These are phyloP conservation scores for Eudorcas thomsonii DNA, from an alignment of 2,113 vertebrate genomes.

Conservation along the genomic window DNA sequence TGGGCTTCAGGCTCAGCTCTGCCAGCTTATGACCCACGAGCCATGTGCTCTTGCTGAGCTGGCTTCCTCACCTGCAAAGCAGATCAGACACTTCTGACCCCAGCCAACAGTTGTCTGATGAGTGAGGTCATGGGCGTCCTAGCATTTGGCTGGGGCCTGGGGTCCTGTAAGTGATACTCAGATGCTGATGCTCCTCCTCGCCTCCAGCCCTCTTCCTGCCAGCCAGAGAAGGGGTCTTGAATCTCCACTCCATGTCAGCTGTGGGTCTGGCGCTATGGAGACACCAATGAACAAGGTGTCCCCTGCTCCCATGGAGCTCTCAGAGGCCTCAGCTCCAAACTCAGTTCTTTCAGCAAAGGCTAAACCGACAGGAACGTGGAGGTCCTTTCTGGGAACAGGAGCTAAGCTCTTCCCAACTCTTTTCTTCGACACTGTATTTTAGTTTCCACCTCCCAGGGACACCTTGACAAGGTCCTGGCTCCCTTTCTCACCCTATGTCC, in stretches of 20 bases:
- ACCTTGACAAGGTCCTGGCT: not conserved
- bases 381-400: not conserved
- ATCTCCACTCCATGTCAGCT: slow-evolving; percentile 28
- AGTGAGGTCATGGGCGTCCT: fast-evolving
- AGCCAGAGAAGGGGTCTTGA: not conserved
- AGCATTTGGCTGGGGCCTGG: not conserved
- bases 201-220: not conserved
- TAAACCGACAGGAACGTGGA: fast-evolving
- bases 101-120: not conserved
- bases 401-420: not conserved
- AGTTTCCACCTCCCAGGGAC: not conserved
- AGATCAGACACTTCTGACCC: not conserved
- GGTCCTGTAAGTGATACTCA: fast-evolving
- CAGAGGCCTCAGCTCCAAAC: not conserved
- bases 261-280: not conserved
- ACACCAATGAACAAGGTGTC: not conserved
- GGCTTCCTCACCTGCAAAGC: not conserved
- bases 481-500: not conserved
- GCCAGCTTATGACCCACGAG: not conserved
- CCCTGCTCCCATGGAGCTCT: not conserved
- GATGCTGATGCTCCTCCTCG: not conserved
- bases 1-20: not conserved
- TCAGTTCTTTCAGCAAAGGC: not conserved
- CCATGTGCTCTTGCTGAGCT: not conserved
- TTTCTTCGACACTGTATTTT: not conserved